Percentiles rank a stretch among this genome's conserved stretches.
phyloP scores from a whole-genome alignment of 2,888 invertebrate genomes.

The Euspilapteryx auroguttella region DNA sequence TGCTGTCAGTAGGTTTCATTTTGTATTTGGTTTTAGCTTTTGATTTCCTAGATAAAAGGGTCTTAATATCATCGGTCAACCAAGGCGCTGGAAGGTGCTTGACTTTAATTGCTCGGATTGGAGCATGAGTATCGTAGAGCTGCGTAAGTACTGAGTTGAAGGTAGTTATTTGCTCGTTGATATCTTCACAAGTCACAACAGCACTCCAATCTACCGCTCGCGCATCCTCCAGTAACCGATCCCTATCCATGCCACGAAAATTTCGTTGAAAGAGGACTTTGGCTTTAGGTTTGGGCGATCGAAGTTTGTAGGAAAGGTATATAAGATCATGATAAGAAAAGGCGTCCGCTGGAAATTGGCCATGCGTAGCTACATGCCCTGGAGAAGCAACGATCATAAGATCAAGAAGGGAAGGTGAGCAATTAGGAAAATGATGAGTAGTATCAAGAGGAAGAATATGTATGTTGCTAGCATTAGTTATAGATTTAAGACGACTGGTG shows the following conservation, averaged over 20 bases:
- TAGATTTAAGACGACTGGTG: too few species aligned
- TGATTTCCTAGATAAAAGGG: conserved; percentile 5
- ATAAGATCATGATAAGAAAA: too few species aligned
- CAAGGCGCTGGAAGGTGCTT: conserved; percentile 8
- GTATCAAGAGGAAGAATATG: too few species aligned
- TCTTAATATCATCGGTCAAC: conserved; percentile 6
- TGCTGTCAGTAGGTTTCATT: conserved; percentile 1
- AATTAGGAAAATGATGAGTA: too few species aligned
- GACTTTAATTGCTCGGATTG: conserved; percentile 5
- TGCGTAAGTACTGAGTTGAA: conserved; percentile 6
- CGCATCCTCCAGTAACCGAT: conserved; percentile 4
- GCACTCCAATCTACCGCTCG: conserved; percentile 5
- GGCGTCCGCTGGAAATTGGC: conserved; percentile 4
- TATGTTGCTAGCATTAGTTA: too few species aligned
- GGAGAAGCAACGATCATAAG: too few species aligned
- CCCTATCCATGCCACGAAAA: too few species aligned
- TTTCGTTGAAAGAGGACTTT: conserved; percentile 6
- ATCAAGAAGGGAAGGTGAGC: too few species aligned
- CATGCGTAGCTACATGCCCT: conserved; percentile 5
- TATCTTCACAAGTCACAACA: background rate
- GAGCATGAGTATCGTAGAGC: conserved; percentile 8
- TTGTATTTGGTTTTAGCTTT: conserved; percentile 5
- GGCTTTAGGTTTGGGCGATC: conserved; percentile 7
- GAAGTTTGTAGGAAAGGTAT: too few species aligned
- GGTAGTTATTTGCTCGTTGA: conserved; percentile 6